Conservation (phyloP, 2,113 vertebrate species). For the Sinocyclocheilus rhinocerous region DNA sequence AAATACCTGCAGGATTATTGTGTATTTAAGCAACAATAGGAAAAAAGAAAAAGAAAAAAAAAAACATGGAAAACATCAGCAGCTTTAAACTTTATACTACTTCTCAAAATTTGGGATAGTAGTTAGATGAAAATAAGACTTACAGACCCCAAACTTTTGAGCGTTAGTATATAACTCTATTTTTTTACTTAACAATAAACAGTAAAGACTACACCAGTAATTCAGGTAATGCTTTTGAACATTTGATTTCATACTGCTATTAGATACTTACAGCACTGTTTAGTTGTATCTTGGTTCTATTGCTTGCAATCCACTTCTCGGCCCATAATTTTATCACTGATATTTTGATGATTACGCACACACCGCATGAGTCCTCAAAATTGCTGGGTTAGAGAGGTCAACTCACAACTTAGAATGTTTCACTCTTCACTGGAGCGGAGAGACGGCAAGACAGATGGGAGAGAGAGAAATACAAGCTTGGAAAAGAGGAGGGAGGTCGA, state of each 20-base stretch:
- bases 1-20: not conserved
- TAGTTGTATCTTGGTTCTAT: not conserved
- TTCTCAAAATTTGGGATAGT: no score
- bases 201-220: no score
- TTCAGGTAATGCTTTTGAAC: no score
- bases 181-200: not conserved
- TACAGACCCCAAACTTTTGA: not conserved
- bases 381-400: constrained; percentile 18
- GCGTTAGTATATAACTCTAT: not conserved
- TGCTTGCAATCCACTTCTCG: not conserved
- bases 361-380: not conserved
- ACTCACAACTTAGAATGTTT: constrained; percentile 7
- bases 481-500: not conserved
- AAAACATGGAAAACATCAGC: no score
- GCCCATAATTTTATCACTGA: not conserved
- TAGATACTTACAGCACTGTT: not conserved
- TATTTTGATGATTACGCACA: not conserved
- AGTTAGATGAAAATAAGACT: not conserved
- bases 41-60: not conserved
- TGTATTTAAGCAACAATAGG: not conserved
- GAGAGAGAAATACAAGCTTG: constrained; percentile 4
- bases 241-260: not conserved
- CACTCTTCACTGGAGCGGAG: constrained; percentile 22
- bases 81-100: no score
- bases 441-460: constrained; percentile 22